Base-by-base conservation (phyloP, 1,140 invertebrate genomes). In the Pseudomyrmex dendroicus region DNA sequence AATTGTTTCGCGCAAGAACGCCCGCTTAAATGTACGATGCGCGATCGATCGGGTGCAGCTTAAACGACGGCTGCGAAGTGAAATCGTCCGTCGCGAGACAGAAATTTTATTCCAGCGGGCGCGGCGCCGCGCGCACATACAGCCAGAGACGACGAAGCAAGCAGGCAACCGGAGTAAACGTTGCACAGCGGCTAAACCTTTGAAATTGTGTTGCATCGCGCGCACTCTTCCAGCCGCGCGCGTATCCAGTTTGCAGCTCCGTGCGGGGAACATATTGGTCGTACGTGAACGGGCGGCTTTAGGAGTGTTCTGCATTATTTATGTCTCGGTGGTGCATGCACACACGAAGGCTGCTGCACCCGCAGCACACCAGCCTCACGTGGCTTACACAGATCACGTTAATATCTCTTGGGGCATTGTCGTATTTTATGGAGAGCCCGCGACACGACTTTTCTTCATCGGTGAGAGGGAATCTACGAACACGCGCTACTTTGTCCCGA, bases 241-340 rank as follows among this genome's bases (percentile, higher is more conserved):
- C 84, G 70, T 62, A 74, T 63, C 82, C 70, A 80, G 85, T 87
- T 87, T 87, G 85, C 86, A 70, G 85, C 74, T 84, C 61, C 74
- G 52, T 56, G 12, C 74, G 48, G 84, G 77, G 72, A 90, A 89
- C 84, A 87, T 90, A 90, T 91, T 86, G 90, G 88, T 72, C 83
- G 83, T 89, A 90, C 89, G 90, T 90, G 90, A 89, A 91, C 88
- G 61, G 77, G 67, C 74, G 84, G 86, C 83, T 86, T 84, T 84
- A 86, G 67, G 82, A 86, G 84, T 82, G 83, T 86, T 90, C 87
- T 90, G 89, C 89, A 90, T 90, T 90, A 90, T 90, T 89, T 90
- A 90, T 90, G 84, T 85, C 84, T 73, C 83, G 66, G 63, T 22
- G 84, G 83, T 86, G 54, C 77, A 85, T n/a, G 44, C 20, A 44